Conservation (phyloP, 2,888 invertebrate genomes). For the Eudemis profundana region DNA sequence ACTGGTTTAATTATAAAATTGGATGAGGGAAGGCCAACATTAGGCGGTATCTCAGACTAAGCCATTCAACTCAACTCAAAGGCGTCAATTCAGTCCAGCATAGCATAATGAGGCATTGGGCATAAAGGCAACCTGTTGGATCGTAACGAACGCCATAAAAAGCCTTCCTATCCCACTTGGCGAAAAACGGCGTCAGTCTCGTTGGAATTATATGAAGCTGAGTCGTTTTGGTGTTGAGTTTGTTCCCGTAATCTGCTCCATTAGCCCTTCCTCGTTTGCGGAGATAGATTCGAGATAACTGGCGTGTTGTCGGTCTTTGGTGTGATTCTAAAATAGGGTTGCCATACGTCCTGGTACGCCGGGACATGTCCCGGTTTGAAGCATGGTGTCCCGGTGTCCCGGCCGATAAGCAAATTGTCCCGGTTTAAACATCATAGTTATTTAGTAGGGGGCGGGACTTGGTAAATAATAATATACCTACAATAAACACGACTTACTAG, state of each 20-base stretch:
- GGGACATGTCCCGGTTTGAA: too few species aligned
- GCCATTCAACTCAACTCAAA: neutral
- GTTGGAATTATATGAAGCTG: neutral
- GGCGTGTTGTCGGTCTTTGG: neutral
- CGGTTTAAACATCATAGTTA: too few species aligned
- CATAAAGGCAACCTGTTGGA: constrained; percentile 1
- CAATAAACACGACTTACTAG: too few species aligned
- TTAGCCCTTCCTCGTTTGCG: constrained; percentile 16
- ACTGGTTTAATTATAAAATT: too few species aligned
- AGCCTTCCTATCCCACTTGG: neutral
- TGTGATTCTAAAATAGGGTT: neutral
- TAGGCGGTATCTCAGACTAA: too few species aligned
- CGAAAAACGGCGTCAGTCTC: neutral
- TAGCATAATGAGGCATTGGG: constrained; percentile 15
- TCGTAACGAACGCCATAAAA: constrained; percentile 15
- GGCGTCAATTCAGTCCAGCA: constrained; percentile 3
- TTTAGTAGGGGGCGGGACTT: too few species aligned
- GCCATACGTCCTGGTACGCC: too few species aligned
- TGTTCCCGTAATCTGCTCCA: constrained; percentile 17
- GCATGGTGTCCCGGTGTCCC: too few species aligned
- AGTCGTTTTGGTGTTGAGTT: neutral
- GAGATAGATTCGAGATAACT: neutral
- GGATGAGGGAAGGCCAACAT: too few species aligned
- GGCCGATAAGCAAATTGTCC: too few species aligned
- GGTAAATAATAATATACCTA: too few species aligned